Percentiles rank a stretch among this genome's conserved stretches.
These are phyloP conservation scores for Leucopsar rothschildi DNA, from an alignment of 2,113 vertebrate species.

Conservation along the genomic window DNA sequence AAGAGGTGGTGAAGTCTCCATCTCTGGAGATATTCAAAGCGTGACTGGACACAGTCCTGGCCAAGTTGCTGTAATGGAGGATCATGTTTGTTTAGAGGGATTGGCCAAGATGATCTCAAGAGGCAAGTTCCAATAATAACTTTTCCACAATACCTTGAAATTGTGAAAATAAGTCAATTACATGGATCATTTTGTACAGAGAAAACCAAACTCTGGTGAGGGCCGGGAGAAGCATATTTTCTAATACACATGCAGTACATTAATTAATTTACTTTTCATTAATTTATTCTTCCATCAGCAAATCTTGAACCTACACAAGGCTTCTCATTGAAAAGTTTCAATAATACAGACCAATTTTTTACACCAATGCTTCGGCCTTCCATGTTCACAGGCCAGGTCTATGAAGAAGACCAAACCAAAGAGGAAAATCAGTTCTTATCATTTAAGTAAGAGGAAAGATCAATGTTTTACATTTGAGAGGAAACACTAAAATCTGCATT, in stretches of 20 bases:
- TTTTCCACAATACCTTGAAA: neutral
- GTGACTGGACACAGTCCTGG: fast-evolving
- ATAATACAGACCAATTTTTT: neutral
- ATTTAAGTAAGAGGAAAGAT: neutral
- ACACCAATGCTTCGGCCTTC: neutral
- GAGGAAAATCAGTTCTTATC: neutral
- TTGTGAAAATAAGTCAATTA: neutral
- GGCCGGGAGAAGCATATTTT: neutral
- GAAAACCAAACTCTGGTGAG: neutral
- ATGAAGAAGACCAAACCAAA: neutral
- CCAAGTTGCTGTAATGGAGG: neutral
- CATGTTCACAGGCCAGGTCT: neutral
- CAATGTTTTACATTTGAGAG: neutral
- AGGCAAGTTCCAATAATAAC: neutral
- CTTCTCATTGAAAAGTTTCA: neutral
- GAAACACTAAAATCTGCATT: neutral
- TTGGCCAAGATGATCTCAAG: neutral
- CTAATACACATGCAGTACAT: neutral
- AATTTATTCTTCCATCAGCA: neutral
- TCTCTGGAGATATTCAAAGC: neutral
- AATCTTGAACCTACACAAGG: neutral
- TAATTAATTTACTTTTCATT: neutral
- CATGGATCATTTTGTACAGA: neutral
- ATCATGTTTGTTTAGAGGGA: neutral
- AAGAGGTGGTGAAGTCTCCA: neutral